Evolutionary conservation across 1,140 invertebrate species (phyloP).

Genomic region (Gryllus bimaculatus): DNA sequence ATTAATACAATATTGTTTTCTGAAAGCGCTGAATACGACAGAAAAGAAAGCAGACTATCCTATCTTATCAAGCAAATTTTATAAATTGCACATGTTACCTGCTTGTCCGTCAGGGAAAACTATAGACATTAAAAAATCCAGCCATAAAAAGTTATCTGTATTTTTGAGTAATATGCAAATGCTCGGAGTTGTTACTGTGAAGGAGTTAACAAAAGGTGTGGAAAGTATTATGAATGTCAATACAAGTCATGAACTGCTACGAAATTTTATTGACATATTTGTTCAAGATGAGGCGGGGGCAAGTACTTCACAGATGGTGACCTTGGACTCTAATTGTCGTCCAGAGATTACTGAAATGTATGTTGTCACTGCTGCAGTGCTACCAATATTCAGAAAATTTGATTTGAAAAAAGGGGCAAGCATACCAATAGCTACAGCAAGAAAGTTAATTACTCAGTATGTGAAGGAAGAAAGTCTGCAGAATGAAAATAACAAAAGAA

Average conservation of each 20-base stretch:
- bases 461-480: constrained; percentile 63
- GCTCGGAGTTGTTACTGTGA: constrained; percentile 52
- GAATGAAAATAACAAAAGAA: constrained; percentile 35
- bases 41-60: constrained; percentile 51
- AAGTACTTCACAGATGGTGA: constrained; percentile 23
- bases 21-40: constrained; percentile 62
- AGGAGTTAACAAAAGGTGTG: constrained; percentile 62
- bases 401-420: constrained; percentile 51
- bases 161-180: constrained; percentile 54
- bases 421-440: constrained; percentile 53
- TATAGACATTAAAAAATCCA: constrained; percentile 82
- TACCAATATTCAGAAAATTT: constrained; percentile 46
- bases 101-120: constrained; percentile 53
- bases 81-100: constrained; percentile 65
- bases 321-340: constrained; percentile 27
- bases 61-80: constrained; percentile 65
- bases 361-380: constrained; percentile 54
- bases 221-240: constrained; percentile 54
- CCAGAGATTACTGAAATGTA: constrained; percentile 57
- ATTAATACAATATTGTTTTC: constrained; percentile 63
- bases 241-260: constrained; percentile 42
- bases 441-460: constrained; percentile 64
- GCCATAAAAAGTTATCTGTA: constrained; percentile 78
- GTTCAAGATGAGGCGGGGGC: constrained; percentile 26
- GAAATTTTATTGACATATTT: constrained; percentile 36